These are phyloP conservation scores for Merodon equestris DNA, from an alignment of 2,888 invertebrate species.

Conservation along the genomic window DNA sequence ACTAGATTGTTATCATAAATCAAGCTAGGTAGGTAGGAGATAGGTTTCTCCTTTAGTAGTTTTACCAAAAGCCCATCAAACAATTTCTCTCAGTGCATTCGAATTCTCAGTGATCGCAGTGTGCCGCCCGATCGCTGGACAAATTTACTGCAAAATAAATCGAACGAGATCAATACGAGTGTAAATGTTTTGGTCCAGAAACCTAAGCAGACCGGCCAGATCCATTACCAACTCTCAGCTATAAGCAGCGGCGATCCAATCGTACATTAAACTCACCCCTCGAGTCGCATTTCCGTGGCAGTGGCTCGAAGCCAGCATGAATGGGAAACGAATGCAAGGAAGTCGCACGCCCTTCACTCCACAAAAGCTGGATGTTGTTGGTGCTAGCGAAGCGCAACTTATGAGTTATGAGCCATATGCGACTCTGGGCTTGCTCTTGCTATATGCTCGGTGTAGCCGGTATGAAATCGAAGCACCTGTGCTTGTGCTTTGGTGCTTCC, in stretches of 20 bases:
- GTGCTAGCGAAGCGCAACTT: constrained; percentile 9
- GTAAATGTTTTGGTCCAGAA: constrained; percentile 49
- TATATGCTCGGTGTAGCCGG: constrained; percentile 27
- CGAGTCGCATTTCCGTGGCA: not conserved
- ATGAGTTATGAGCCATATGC: constrained; percentile 60
- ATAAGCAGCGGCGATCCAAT: constrained; percentile 31
- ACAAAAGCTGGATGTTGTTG: not conserved
- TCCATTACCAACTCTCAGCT: constrained; percentile 32
- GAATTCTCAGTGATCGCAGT: not conserved
- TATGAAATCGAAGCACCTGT: constrained; percentile 61
- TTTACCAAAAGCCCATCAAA: too few relatives aligned
- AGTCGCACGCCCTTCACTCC: constrained; percentile 15
- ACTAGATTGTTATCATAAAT: too few relatives aligned
- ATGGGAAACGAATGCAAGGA: constrained; percentile 44
- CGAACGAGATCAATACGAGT: constrained; percentile 47
- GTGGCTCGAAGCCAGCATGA: constrained; percentile 42
- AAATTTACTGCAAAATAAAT: constrained; percentile 44
- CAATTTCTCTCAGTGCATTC: constrained; percentile 24
- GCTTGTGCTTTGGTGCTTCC: constrained; percentile 32
- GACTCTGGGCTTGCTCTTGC: constrained; percentile 25
- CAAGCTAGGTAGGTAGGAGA: too few relatives aligned
- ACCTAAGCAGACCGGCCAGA: constrained; percentile 8
- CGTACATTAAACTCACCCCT: constrained; percentile 5
- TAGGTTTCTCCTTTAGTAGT: too few relatives aligned
- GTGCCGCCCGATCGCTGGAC: constrained; percentile 12